A percentile compares a stretch with the other conserved stretches of the same genome.
phyloP scores from a whole-genome alignment of 2,888 invertebrate species.

The Pseudococcus jackbeardsleyi region DNA sequence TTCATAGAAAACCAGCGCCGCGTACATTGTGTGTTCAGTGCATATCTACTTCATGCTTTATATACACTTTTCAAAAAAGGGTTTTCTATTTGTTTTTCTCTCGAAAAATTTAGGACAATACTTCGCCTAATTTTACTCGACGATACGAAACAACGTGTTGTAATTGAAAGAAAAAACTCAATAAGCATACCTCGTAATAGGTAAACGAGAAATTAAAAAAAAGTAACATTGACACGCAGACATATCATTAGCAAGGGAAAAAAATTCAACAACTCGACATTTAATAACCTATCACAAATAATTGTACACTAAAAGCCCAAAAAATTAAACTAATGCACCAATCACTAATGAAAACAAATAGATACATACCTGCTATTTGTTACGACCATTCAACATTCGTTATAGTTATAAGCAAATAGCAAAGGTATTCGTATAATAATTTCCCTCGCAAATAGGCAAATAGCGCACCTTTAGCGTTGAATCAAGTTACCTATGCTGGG shows the following conservation, averaged over 20 bases:
- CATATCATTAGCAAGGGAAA: conserved; percentile 29
- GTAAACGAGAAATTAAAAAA: neutral
- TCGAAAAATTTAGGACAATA: neutral
- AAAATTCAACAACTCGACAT: conserved; percentile 35
- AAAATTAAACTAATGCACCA: conserved; percentile 60
- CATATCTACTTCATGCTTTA: conserved; percentile 46
- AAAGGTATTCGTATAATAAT: neutral
- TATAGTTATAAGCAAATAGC: conserved; percentile 30
- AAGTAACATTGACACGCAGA: conserved; percentile 62
- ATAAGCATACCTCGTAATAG: conserved; percentile 27
- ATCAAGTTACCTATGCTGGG: neutral
- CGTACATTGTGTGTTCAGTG: conserved; percentile 51
- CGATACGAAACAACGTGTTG: neutral
- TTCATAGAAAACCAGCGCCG: conserved; percentile 24
- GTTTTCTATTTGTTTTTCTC: neutral
- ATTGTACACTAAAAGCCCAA: conserved; percentile 31
- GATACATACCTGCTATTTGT: conserved; percentile 37
- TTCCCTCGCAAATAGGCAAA: neutral
- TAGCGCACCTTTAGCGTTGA: neutral
- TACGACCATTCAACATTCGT: conserved; percentile 6
- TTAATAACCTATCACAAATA: conserved; percentile 19
- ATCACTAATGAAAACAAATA: conserved; percentile 39
- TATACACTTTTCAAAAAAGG: neutral
- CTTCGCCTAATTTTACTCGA: conserved; percentile 34
- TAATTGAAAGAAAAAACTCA: conserved; percentile 8